Base-by-base conservation (phyloP, 2,888 invertebrate species). In the Hydrotaea diabolus region DNA sequence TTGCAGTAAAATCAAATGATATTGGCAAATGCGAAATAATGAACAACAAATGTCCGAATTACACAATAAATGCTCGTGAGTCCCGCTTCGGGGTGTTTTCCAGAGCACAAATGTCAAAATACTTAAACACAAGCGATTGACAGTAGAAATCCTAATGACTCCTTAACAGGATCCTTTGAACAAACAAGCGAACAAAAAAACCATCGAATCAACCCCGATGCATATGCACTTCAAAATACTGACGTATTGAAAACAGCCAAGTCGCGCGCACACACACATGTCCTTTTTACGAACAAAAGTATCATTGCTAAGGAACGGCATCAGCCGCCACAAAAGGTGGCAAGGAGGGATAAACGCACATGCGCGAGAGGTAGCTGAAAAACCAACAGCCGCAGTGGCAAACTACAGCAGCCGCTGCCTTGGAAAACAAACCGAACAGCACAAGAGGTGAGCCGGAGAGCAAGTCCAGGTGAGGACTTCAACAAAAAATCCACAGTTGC, bases 1-100 rank as follows among this genome's bases (percentile, higher is more conserved):
- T 26, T 19, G 72, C 82, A 85, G 75, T 72, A 81, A 73, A 39
- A 39, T 21, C 39, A 2, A 36, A 73, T 0, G 19, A 73, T 39
- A 43, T 43, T 79, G 36, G 19, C 82, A 82, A 85, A 69, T 71
- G 74, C 69, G 55, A 71, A 82, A 77, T 85, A 82, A 85, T 82
- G 79, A 82, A 82, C 79, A 77, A 57, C 79, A 77, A 80, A 82
- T 85, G 85, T 85, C 82, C 43, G 43, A 82, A 85, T 59, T 85
- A 17, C 69, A 66, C 66, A 85, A 82, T 79, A 69, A 59, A 31
- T 2, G 31, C 36, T 39, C 39, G 17, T 17, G 39, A 55, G 9
- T 57, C 7, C 5, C 26, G 26, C 64, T 64, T 26, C 75, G 75
- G 85, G 82, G 85, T 85, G 82, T 77, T 82, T 74, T 73, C 49